phyloP scores from a whole-genome alignment of 2,113 vertebrate species.

The Anguilla rostrata region DNA sequence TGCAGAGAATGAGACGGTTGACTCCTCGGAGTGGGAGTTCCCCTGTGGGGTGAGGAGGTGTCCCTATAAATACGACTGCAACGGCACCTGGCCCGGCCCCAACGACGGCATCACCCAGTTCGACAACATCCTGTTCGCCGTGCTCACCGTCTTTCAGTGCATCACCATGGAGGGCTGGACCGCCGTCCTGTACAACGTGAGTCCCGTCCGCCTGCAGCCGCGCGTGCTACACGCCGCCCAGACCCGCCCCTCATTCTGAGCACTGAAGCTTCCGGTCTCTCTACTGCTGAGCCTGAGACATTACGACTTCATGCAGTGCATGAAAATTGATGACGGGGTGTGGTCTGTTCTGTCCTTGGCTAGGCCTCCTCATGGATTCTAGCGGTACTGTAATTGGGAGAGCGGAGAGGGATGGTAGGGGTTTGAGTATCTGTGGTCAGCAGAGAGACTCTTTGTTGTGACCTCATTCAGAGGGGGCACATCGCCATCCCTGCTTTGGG shows the following conservation, averaged over 20 bases:
- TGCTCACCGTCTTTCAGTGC: constrained; percentile 98
- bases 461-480: too few relatives aligned
- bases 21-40: constrained; percentile 78
- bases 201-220: constrained; percentile 21
- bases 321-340: too few relatives aligned
- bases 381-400: too few relatives aligned
- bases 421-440: too few relatives aligned
- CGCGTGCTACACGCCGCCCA: too few relatives aligned
- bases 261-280: not conserved
- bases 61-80: constrained; percentile 78
- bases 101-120: constrained; percentile 98
- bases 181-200: constrained; percentile 87
- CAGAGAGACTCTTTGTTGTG: too few relatives aligned
- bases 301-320: too few relatives aligned
- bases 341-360: too few relatives aligned
- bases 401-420: too few relatives aligned
- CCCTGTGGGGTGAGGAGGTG: constrained; percentile 72
- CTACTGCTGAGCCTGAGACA: too few relatives aligned
- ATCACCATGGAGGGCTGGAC: constrained; percentile 99
- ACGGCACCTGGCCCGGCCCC: constrained; percentile 89
- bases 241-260: too few relatives aligned
- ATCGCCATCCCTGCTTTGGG: not conserved
- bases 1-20: constrained; percentile 89
- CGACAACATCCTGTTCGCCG: constrained; percentile 97
- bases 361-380: too few relatives aligned